Conservation (phyloP, 2,797 vertebrate genomes). For the Holocentrus rufus region DNA sequence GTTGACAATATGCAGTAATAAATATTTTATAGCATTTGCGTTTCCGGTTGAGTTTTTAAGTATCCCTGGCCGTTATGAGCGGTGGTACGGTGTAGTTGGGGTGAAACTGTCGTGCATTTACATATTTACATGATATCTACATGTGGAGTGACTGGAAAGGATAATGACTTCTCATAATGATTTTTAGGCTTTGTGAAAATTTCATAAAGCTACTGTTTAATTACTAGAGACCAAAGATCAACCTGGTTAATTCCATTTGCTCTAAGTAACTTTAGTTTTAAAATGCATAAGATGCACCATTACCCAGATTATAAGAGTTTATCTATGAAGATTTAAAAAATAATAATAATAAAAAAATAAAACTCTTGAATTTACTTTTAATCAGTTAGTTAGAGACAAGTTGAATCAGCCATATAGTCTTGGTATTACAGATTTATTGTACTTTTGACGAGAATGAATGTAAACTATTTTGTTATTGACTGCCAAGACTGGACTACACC, state of each 20-base stretch:
- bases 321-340: not conserved
- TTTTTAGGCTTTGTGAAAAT: too few species aligned
- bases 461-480: constrained; percentile 21
- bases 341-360: too few species aligned
- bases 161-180: not conserved
- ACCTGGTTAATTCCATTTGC: not conserved
- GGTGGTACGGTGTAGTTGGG: too few species aligned
- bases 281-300: not conserved
- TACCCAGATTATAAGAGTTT: not conserved
- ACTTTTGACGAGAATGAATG: not conserved
- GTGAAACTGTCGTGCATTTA: not conserved
- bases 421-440: not conserved
- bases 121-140: not conserved
- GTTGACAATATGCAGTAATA: constrained; percentile 70
- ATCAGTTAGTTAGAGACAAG: not conserved
- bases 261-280: not conserved
- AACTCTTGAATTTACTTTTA: not conserved
- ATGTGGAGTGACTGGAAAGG: not conserved
- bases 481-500: constrained; percentile 2
- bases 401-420: not conserved
- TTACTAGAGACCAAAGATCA: not conserved
- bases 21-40: constrained; percentile 78
- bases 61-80: not conserved
- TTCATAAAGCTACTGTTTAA: not conserved
- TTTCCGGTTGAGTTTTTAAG: constrained; percentile 23